Conservation (phyloP, 2,888 invertebrate genomes). For the Drosophila multiciliata region DNA sequence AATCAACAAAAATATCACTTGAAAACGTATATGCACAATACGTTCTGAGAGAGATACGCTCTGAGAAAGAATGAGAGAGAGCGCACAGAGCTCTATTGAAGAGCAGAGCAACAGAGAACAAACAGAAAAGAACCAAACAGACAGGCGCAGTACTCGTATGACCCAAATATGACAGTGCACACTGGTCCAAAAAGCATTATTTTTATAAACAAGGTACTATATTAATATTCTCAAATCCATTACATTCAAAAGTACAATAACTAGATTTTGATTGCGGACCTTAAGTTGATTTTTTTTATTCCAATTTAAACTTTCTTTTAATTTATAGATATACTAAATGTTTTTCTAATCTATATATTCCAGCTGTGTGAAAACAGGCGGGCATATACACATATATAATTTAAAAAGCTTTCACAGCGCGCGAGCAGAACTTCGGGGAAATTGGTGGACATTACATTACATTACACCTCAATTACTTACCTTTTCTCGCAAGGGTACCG, state of each 20-base stretch:
- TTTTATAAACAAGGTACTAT: constrained; percentile 42
- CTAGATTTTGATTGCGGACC: neutral
- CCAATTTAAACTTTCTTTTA: neutral
- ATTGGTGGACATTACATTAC: constrained; percentile 64
- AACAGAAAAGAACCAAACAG: constrained; percentile 54
- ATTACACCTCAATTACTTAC: constrained; percentile 72
- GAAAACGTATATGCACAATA: constrained; percentile 46
- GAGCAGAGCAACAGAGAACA: constrained; percentile 54
- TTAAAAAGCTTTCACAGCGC: constrained; percentile 38
- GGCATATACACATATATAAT: constrained; percentile 19
- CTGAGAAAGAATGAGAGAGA: constrained; percentile 30
- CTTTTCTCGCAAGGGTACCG: constrained; percentile 67
- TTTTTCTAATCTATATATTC: constrained; percentile 2
- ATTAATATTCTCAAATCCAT: constrained; percentile 5
- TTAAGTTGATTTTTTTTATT: neutral
- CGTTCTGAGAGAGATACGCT: constrained; percentile 15
- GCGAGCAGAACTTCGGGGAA: constrained; percentile 51
- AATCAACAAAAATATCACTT: constrained; percentile 51
- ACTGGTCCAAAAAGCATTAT: constrained; percentile 41
- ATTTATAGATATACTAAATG: neutral
- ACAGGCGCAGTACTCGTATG: constrained; percentile 60
- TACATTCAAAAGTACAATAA: neutral
- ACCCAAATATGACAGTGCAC: constrained; percentile 62
- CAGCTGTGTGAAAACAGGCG: constrained; percentile 44
- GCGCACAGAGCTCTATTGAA: constrained; percentile 41